Percentiles rank a stretch among this genome's conserved stretches.
Evolutionary conservation across 2,113 vertebrate genomes (phyloP).

Genomic region (Colius striatus): DNA sequence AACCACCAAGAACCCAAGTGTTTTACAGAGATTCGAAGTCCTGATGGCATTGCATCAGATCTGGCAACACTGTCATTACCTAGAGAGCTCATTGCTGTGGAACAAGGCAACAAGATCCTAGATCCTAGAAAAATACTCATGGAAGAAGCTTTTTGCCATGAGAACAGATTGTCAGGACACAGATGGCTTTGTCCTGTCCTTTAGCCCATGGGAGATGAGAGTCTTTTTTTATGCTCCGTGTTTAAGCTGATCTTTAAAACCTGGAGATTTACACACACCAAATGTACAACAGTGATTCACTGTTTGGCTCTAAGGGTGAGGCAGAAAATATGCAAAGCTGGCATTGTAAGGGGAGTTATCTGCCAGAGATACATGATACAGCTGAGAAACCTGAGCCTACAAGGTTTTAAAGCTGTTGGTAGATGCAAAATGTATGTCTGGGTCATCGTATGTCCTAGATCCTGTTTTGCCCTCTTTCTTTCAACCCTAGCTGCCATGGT

Average conservation of each 20-base stretch:
- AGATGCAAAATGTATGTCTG: not conserved
- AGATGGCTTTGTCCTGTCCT: not conserved
- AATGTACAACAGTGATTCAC: slow-evolving; percentile 22
- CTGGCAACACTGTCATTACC: not conserved
- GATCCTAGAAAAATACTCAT: not conserved
- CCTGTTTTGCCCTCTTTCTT: not conserved
- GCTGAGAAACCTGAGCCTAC: slow-evolving; percentile 5
- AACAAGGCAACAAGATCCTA: not conserved
- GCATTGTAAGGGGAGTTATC: slow-evolving; percentile 1
- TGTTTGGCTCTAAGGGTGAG: not conserved
- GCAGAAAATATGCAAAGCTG: slow-evolving; percentile 25
- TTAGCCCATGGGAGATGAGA: not conserved
- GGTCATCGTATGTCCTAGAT: not conserved
- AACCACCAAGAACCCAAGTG: not conserved
- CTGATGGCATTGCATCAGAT: not conserved
- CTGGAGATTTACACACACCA: not conserved
- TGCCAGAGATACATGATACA: not conserved
- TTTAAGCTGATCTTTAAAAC: not conserved
- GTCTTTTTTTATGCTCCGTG: not conserved
- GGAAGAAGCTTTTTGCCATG: not conserved
- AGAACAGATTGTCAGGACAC: not conserved
- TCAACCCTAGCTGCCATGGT: not conserved
- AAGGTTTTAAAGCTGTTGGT: not conserved
- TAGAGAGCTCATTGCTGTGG: not conserved
- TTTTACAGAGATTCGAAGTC: not conserved